These are phyloP conservation scores for Stictocephala bisonia DNA, from an alignment of 2,888 invertebrate genomes.

Conservation along the genomic window DNA sequence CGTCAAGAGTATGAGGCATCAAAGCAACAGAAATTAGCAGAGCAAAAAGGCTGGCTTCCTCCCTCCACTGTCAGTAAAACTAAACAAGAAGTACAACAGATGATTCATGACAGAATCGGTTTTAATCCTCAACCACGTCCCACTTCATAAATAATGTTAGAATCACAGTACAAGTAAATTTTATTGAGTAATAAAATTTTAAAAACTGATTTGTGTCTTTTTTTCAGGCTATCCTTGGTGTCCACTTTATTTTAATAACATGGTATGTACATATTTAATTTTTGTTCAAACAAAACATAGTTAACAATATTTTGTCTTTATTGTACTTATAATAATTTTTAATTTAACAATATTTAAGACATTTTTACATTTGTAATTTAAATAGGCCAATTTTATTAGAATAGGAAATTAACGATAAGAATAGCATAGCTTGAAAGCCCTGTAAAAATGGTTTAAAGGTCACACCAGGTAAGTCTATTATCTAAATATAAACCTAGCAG, in stretches of 20 bases:
- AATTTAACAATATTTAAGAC: too few species aligned
- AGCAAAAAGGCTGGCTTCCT: conserved; percentile 68
- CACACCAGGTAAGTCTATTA: too few species aligned
- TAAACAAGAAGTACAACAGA: conserved; percentile 73
- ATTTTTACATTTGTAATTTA: too few species aligned
- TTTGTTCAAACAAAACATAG: neutral
- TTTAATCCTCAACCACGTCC: conserved; percentile 65
- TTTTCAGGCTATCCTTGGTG: conserved; percentile 55
- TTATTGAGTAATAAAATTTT: neutral
- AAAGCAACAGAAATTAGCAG: conserved; percentile 64
- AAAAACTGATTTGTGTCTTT: conserved; percentile 9
- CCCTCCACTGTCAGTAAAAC: conserved; percentile 69
- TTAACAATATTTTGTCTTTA: too few species aligned
- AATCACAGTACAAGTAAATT: neutral
- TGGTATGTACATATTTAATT: conserved; percentile 51
- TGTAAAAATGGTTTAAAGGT: too few species aligned
- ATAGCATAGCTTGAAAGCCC: too few species aligned
- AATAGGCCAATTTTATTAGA: too few species aligned
- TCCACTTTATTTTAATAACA: conserved; percentile 55
- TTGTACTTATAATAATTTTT: too few species aligned
- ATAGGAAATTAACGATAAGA: too few species aligned
- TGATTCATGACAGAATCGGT: conserved; percentile 75
- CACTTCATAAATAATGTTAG: conserved; percentile 43
- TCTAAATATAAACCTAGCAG: too few species aligned
- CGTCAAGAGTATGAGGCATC: conserved; percentile 70